Evolutionary conservation across 2,113 vertebrate genomes (phyloP).

Genomic region (Picathartes gymnocephalus): DNA sequence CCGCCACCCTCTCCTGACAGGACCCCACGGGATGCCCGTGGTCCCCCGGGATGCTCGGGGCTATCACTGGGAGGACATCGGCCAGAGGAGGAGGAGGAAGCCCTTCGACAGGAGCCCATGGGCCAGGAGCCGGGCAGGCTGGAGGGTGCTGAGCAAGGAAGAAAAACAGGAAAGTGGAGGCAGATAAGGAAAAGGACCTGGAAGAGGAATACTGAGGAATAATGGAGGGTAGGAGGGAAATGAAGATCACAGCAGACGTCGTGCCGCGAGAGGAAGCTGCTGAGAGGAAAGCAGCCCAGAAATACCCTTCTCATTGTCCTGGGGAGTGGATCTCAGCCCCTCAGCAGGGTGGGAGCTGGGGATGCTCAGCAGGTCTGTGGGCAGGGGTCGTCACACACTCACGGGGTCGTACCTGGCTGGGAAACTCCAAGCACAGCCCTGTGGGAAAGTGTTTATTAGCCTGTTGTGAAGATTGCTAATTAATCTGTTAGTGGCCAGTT

Average conservation of each 20-base stretch:
- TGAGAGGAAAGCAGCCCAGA: background rate
- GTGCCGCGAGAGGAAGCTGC: background rate
- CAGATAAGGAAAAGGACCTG: constrained; percentile 60
- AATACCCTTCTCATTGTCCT: background rate
- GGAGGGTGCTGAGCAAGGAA: background rate
- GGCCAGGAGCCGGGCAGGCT: background rate
- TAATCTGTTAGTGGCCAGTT: background rate
- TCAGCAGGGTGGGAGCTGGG: background rate
- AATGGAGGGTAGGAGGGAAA: constrained; percentile 1
- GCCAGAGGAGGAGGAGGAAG: constrained; percentile 33
- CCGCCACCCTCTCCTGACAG: background rate
- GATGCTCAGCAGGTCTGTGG: background rate
- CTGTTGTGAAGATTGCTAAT: background rate
- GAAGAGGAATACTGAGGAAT: constrained; percentile 1
- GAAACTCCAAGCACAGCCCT: background rate
- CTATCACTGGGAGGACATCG: background rate
- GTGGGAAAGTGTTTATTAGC: background rate
- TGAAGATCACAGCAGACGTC: background rate
- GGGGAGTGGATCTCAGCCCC: background rate
- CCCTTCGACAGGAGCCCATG: background rate
- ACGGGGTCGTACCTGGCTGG: accelerated
- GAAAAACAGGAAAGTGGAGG: constrained; percentile 68
- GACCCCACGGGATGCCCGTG: background rate
- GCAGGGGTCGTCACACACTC: background rate
- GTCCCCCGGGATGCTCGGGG: background rate